Conservation (phyloP, 2,888 invertebrate species). For the Strigamia crassipes region DNA sequence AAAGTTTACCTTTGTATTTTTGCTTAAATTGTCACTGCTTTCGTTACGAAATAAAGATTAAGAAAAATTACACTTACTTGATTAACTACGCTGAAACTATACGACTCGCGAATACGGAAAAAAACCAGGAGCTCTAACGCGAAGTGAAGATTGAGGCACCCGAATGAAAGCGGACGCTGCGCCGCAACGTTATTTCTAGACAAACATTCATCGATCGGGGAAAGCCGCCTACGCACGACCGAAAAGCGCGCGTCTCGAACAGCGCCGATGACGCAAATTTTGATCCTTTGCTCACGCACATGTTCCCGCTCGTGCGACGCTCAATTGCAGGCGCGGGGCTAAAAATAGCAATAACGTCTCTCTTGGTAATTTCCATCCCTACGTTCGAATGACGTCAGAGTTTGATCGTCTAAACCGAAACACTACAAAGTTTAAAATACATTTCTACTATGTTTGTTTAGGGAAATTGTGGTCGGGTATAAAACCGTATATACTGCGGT, state of each 20-base stretch:
- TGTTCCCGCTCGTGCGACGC: background rate
- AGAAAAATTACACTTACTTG: background rate
- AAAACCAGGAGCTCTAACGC: background rate
- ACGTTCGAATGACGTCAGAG: background rate
- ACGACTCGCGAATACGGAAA: background rate
- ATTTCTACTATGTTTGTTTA: background rate
- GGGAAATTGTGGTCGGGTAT: background rate
- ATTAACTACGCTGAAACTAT: background rate
- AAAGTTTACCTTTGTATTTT: background rate
- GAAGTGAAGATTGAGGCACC: background rate
- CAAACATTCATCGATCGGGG: background rate
- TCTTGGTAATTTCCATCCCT: background rate
- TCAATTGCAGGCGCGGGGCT: background rate
- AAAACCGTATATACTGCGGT: background rate
- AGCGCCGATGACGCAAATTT: background rate
- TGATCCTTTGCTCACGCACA: background rate
- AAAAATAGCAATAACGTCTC: background rate
- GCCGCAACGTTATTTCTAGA: background rate
- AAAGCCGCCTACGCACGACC: background rate
- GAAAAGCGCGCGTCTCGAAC: background rate
- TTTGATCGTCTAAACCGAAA: background rate
- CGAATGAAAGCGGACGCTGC: background rate
- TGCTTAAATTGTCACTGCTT: background rate
- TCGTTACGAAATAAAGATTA: background rate
- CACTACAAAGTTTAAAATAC: background rate